These are phyloP conservation scores for Apocrypta bakeri DNA, from an alignment of 1,140 invertebrate species.

Conservation along the genomic window DNA sequence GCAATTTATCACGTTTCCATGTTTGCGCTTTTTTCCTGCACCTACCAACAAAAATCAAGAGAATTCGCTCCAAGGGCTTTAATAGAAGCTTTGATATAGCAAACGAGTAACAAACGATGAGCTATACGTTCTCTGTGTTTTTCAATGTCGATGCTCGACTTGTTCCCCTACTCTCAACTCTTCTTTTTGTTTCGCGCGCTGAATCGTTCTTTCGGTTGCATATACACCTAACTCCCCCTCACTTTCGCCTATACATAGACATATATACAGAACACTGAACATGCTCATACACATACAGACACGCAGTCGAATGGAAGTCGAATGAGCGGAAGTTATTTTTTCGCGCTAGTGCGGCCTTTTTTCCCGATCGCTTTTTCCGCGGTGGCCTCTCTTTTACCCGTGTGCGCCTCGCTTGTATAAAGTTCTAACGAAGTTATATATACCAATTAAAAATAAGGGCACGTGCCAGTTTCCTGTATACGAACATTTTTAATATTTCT, in stretches of 20 bases:
- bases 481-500: neutral
- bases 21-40: neutral
- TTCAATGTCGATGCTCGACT: slow-evolving; percentile 41
- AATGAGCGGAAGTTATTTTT: slow-evolving; percentile 44
- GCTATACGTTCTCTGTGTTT: slow-evolving; percentile 16
- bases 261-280: too few species aligned
- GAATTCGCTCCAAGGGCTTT: neutral
- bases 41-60: neutral
- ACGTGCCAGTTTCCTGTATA: neutral
- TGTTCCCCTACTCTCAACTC: neutral
- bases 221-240: too few species aligned
- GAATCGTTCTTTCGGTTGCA: neutral
- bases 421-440: slow-evolving; percentile 19
- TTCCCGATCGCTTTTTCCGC: slow-evolving; percentile 33
- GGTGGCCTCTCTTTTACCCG: neutral
- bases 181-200: slow-evolving; percentile 22
- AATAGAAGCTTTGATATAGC: slow-evolving; percentile 42
- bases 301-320: neutral
- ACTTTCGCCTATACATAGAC: neutral
- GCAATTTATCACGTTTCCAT: too few species aligned
- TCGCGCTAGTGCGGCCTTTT: slow-evolving; percentile 32
- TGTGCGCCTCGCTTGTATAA: neutral
- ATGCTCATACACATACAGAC: neutral
- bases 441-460: neutral
- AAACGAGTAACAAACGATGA: slow-evolving; percentile 43